phyloP scores from a whole-genome alignment of 2,797 vertebrate genomes.

The Neoniphon sammara region DNA sequence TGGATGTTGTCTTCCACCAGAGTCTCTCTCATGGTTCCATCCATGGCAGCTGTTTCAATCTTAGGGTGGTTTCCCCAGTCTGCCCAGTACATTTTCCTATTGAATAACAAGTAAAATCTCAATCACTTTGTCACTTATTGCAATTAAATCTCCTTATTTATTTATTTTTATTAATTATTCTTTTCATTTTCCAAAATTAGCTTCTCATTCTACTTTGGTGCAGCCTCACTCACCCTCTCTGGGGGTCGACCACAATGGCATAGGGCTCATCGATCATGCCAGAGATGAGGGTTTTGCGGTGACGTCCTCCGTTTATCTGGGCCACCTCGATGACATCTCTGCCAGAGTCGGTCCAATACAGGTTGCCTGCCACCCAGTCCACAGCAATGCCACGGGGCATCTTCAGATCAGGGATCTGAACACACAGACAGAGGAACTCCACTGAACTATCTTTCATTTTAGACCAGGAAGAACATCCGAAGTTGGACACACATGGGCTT shows the following conservation, averaged over 20 bases:
- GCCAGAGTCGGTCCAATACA: constrained; percentile 98
- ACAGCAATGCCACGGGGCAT: constrained; percentile 96
- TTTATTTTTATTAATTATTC: not conserved
- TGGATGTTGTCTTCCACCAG: constrained; percentile 96
- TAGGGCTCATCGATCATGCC: constrained; percentile 98
- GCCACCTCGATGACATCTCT: constrained; percentile 96
- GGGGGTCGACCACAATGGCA: constrained; percentile 94
- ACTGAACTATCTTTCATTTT: not conserved
- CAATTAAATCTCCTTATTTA: not conserved
- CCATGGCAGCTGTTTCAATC: constrained; percentile 97
- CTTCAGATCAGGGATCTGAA: constrained; percentile 93
- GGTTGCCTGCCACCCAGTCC: constrained; percentile 96
- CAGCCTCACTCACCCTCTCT: constrained; percentile 85
- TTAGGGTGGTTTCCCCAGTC: constrained; percentile 99
- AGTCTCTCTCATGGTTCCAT: constrained; percentile 93
- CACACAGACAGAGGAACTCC: not conserved
- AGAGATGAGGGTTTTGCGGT: constrained; percentile 95
- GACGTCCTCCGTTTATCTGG: constrained; percentile 90
- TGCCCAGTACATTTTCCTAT: constrained; percentile 98
- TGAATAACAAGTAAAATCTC: constrained; percentile 13
- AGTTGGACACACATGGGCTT: not conserved
- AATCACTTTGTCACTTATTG: not conserved
- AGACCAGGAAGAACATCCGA: not conserved
- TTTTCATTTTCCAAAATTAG: not conserved
- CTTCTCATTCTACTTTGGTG: not conserved